Percentiles rank a stretch among this genome's conserved stretches.
phyloP scores from a whole-genome alignment of 2,797 vertebrate species.

The Coregonus ussuriensis region DNA sequence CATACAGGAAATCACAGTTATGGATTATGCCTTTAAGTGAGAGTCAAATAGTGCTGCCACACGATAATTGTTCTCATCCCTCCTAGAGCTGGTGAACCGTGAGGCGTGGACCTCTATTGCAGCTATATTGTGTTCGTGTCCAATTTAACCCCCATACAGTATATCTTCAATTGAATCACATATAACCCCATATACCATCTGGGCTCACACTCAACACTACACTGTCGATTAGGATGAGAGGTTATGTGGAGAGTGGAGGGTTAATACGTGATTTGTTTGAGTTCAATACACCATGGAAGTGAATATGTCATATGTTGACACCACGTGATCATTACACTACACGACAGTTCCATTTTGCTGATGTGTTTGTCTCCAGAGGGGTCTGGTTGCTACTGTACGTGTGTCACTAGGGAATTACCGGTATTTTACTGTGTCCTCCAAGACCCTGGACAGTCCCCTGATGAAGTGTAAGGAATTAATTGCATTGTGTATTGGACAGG shows the following conservation, averaged over 20 bases:
- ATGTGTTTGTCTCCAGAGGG: too few relatives aligned
- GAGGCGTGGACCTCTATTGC: not conserved
- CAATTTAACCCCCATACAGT: not conserved
- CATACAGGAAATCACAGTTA: not conserved
- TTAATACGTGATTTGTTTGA: slow-evolving; percentile 66
- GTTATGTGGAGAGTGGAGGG: slow-evolving; percentile 50
- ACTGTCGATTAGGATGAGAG: slow-evolving; percentile 62
- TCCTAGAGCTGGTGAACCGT: not conserved
- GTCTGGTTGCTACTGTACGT: too few relatives aligned
- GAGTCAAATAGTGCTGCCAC: not conserved
- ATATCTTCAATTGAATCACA: slow-evolving; percentile 31
- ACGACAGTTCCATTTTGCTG: too few relatives aligned
- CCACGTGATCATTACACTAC: too few relatives aligned
- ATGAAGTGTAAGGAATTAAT: not conserved
- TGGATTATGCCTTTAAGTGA: not conserved
- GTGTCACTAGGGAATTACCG: too few relatives aligned
- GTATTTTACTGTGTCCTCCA: too few relatives aligned
- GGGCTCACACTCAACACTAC: slow-evolving; percentile 44
- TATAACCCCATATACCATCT: slow-evolving; percentile 59
- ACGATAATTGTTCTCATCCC: not conserved
- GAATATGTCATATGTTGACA: too few relatives aligned
- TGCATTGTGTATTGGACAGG: not conserved
- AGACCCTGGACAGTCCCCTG: too few relatives aligned
- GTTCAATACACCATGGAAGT: slow-evolving; percentile 23
- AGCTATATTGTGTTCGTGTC: not conserved